Percentiles rank a stretch among this genome's conserved stretches.
These are phyloP conservation scores for Nysson spinosus DNA, from an alignment of 2,888 invertebrate genomes.

Conservation along the genomic window DNA sequence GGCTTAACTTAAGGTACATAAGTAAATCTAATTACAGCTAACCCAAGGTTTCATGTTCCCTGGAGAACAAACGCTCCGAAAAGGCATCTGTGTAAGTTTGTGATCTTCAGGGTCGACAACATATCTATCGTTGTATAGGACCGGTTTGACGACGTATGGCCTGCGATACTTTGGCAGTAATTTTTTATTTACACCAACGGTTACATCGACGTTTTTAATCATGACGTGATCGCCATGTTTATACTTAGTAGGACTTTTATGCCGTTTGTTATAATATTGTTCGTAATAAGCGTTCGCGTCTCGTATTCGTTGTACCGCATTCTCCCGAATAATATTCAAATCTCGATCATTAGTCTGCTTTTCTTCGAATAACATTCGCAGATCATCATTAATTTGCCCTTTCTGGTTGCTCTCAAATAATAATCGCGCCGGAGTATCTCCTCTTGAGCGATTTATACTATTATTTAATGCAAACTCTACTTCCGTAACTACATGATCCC, in stretches of 20 bases:
- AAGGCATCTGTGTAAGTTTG: too few species aligned
- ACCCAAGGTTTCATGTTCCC: too few species aligned
- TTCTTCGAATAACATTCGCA: slow-evolving; percentile 1
- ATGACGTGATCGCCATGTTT: too few species aligned
- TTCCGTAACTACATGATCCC: neutral
- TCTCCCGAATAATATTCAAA: too few species aligned
- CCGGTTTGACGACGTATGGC: slow-evolving; percentile 10
- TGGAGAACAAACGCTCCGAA: too few species aligned
- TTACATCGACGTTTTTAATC: slow-evolving; percentile 18
- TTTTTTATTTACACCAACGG: slow-evolving; percentile 8
- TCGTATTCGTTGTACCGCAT: too few species aligned
- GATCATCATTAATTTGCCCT: slow-evolving; percentile 6
- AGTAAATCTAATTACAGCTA: too few species aligned
- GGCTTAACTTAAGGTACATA: slow-evolving; percentile 11
- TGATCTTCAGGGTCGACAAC: slow-evolving; percentile 12
- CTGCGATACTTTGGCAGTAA: slow-evolving; percentile 13
- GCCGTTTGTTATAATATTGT: too few species aligned
- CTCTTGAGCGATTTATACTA: slow-evolving; percentile 12
- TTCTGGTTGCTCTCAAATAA: slow-evolving; percentile 19
- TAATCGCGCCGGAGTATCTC: slow-evolving; percentile 15
- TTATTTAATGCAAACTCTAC: slow-evolving; percentile 27
- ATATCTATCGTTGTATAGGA: slow-evolving; percentile 8
- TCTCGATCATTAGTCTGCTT: too few species aligned
- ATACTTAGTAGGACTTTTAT: too few species aligned
- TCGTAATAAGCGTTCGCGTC: too few species aligned